These are phyloP conservation scores for Gavialis gangeticus DNA, from an alignment of 2,113 vertebrate genomes.

Conservation along the genomic window DNA sequence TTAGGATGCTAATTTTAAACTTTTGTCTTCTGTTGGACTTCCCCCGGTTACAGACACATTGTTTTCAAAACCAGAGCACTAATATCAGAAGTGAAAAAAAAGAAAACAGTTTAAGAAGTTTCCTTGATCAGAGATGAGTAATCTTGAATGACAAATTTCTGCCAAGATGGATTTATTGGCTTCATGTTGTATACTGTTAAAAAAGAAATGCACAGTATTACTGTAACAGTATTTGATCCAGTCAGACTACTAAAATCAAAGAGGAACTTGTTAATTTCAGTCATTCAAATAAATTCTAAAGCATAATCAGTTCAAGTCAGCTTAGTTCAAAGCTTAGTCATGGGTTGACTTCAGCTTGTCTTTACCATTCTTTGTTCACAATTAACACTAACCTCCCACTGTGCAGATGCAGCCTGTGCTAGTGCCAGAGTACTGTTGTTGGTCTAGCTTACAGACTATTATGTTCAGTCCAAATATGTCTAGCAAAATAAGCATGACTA, in stretches of 20 bases:
- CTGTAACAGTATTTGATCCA: not conserved
- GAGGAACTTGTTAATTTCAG: not conserved
- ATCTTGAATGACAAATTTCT: constrained; percentile 2
- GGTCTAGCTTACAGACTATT: not conserved
- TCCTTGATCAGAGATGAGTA: constrained; percentile 25
- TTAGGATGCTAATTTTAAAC: not conserved
- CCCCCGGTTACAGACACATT: not conserved
- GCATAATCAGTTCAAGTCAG: not conserved
- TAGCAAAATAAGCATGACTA: too few relatives aligned
- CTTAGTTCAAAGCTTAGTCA: not conserved
- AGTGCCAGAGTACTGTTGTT: not conserved
- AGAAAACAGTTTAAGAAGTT: constrained; percentile 28
- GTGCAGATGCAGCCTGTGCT: not conserved
- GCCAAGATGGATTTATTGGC: not conserved
- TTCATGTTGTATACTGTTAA: constrained; percentile 1
- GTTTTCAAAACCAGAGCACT: constrained; percentile 4
- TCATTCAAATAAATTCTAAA: not conserved
- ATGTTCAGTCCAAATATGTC: too few relatives aligned
- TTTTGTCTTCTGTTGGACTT: constrained; percentile 1
- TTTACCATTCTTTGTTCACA: not conserved
- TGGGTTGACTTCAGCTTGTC: not conserved
- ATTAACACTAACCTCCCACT: not conserved
- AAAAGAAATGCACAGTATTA: constrained; percentile 9
- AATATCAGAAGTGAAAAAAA: constrained; percentile 28
- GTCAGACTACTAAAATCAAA: not conserved